These are phyloP conservation scores for Paratrypauchen microcephalus DNA, from an alignment of 2,797 vertebrate genomes.

Conservation along the genomic window DNA sequence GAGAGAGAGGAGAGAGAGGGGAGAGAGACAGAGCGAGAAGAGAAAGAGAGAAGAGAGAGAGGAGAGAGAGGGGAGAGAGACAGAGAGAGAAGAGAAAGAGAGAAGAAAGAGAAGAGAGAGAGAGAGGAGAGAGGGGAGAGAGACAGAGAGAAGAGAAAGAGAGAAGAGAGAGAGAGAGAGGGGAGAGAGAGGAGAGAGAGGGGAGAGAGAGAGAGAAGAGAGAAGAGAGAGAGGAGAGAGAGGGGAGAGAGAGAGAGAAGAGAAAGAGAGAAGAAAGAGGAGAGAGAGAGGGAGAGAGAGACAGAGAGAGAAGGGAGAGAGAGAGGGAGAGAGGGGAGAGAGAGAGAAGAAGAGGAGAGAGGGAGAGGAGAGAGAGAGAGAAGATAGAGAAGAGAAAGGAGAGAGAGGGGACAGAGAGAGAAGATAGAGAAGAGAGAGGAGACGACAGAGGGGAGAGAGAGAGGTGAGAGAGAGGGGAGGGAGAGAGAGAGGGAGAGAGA, in stretches of 20 bases:
- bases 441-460: conserved; percentile 55
- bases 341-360: conserved; percentile 69
- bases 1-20: conserved; percentile 9
- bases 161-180: no score
- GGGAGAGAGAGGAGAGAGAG: no score
- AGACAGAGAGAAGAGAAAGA: no score
- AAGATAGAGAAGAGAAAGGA: conserved; percentile 52
- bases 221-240: neutral
- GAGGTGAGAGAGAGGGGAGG: conserved; percentile 18
- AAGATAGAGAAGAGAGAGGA: conserved; percentile 23
- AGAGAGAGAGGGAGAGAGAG: neutral
- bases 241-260: neutral
- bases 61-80: conserved; percentile 58
- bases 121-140: no score
- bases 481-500: conserved; percentile 66
- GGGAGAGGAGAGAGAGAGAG: conserved; percentile 63
- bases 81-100: conserved; percentile 20
- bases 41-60: conserved; percentile 44
- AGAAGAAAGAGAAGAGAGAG: no score
- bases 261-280: neutral
- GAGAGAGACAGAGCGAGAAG: no score
- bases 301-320: neutral
- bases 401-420: conserved; percentile 10
- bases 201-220: no score
- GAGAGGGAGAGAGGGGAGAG: conserved; percentile 41